Evolutionary conservation across 2,113 vertebrate genomes (phyloP).

Genomic region (Dromas ardeola): DNA sequence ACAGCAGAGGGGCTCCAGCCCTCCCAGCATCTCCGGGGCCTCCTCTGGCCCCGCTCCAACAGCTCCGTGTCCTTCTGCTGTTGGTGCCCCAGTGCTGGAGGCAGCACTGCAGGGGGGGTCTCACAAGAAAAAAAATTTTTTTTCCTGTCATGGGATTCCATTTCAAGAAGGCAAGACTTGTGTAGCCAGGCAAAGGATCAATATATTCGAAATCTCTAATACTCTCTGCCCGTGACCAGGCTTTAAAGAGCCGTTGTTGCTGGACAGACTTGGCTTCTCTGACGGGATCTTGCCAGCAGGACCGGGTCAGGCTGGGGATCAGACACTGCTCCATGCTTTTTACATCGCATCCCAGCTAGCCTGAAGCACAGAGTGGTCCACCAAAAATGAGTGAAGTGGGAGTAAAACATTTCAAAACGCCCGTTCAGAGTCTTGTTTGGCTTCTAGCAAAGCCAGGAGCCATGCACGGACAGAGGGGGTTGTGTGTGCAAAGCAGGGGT

Average conservation of each 20-base stretch:
- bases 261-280: background rate
- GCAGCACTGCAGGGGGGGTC: background rate
- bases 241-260: rapidly evolving
- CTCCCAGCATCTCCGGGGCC: background rate
- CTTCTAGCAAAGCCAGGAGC: rapidly evolving
- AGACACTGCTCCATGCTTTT: rapidly evolving
- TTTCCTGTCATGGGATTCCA: background rate
- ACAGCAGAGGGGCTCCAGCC: background rate
- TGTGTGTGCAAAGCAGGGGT: rapidly evolving
- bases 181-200: background rate
- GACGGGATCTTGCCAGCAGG: rapidly evolving
- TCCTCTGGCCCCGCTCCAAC: background rate
- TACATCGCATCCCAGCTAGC: rapidly evolving
- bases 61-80: background rate
- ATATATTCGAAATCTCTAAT: background rate
- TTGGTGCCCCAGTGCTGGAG: background rate
- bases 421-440: no score
- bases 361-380: rapidly evolving
- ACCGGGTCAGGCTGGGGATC: background rate
- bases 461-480: rapidly evolving
- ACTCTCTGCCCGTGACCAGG: rapidly evolving
- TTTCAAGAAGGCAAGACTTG: background rate
- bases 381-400: background rate
- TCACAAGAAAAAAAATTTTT: background rate
- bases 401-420: background rate